Conservation (phyloP, 1,140 invertebrate genomes). For the Temnothorax longispinosus region DNA sequence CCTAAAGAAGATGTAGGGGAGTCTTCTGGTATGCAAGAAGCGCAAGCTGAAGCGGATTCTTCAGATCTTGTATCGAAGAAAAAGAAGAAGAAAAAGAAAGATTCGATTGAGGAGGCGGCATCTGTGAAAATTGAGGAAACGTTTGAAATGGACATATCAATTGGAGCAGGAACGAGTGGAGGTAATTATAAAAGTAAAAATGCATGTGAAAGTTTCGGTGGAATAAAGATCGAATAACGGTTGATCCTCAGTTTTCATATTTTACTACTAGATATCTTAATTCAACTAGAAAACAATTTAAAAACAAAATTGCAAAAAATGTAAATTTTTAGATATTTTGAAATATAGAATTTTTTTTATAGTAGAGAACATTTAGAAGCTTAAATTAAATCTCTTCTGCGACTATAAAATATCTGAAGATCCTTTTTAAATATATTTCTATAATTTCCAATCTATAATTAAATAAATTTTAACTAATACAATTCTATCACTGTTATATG, state of each 20-base stretch:
- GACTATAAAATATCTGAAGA: neutral
- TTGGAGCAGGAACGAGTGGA: slow-evolving; percentile 6
- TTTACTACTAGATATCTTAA: slow-evolving; percentile 1
- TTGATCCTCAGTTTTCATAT: neutral
- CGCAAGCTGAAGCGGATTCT: slow-evolving; percentile 21
- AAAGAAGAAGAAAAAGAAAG: slow-evolving; percentile 60
- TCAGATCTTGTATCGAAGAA: slow-evolving; percentile 59
- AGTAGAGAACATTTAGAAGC: neutral
- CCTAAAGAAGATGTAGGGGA: slow-evolving; percentile 69
- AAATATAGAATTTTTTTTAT: neutral
- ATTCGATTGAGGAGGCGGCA: neutral
- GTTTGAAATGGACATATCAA: slow-evolving; percentile 28
- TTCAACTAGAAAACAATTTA: neutral
- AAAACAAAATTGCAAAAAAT: neutral
- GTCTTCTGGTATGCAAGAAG: neutral
- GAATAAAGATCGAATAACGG: no score
- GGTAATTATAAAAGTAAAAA: slow-evolving; percentile 14
- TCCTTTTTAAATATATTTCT: neutral
- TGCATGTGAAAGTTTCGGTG: neutral
- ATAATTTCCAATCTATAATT: neutral
- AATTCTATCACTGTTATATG: neutral
- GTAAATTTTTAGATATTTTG: neutral
- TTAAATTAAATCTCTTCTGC: neutral
- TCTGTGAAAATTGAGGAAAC: slow-evolving; percentile 17
- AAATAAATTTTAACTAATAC: neutral